Percentiles rank a stretch among this genome's conserved stretches.
Evolutionary conservation across 2,888 invertebrate genomes (phyloP).

Genomic region (Andricus curvator): DNA sequence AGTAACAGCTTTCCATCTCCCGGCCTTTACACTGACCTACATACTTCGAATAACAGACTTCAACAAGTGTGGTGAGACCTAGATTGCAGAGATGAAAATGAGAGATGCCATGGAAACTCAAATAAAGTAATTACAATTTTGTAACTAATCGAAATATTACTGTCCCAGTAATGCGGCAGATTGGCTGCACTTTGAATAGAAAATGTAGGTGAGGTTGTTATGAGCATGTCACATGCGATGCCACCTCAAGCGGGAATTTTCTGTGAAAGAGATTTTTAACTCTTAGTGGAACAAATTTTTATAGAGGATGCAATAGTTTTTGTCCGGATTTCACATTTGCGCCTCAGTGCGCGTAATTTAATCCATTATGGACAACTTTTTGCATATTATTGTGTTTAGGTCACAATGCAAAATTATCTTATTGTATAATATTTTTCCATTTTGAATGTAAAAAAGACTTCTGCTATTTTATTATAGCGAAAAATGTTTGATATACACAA

Average conservation of each 20-base stretch:
- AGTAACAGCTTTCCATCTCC: conserved; percentile 70
- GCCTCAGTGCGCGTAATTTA: not conserved
- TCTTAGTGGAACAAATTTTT: not conserved
- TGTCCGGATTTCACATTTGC: not conserved
- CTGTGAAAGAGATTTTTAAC: not conserved
- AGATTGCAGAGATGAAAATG: conserved; percentile 25
- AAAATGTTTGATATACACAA: no score
- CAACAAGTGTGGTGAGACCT: not conserved
- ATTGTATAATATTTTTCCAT: not conserved
- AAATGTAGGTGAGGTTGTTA: not conserved
- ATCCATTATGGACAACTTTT: not conserved
- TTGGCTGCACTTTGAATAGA: not conserved
- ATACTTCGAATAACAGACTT: conserved; percentile 66
- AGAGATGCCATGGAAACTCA: not conserved
- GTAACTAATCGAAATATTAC: not conserved
- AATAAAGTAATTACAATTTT: not conserved
- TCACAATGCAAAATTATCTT: not conserved
- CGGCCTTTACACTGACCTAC: conserved; percentile 77
- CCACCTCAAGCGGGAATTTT: not conserved
- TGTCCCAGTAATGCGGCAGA: not conserved
- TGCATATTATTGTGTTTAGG: not conserved
- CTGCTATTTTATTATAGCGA: no score
- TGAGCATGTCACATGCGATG: not conserved
- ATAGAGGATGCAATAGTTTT: not conserved
- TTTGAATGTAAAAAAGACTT: no score